phyloP scores from a whole-genome alignment of 1,140 invertebrate species.

The Atopsyche davidsoni region DNA sequence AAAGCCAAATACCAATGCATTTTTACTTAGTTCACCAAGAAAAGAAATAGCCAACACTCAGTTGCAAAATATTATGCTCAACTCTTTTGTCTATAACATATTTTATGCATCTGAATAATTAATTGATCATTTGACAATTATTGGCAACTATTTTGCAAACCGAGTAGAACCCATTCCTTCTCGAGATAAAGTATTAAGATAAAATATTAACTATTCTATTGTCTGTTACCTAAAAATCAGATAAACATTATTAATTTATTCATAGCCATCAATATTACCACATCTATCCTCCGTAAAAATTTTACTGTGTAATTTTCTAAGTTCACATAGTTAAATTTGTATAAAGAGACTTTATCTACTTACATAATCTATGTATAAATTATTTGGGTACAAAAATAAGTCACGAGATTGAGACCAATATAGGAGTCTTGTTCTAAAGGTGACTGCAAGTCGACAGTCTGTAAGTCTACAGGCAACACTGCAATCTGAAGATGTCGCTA shows the following conservation, averaged over 20 bases:
- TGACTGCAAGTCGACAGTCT: slow-evolving; percentile 28
- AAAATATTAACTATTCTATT: slow-evolving; percentile 30
- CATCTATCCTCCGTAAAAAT: slow-evolving; percentile 23
- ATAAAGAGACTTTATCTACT: slow-evolving; percentile 1
- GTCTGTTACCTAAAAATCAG: slow-evolving; percentile 26
- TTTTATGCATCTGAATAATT: too few species aligned
- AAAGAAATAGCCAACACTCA: too few species aligned
- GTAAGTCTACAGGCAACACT: slow-evolving; percentile 15
- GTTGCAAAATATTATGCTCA: too few species aligned
- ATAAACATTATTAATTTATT: slow-evolving; percentile 19
- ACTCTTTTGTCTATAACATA: too few species aligned
- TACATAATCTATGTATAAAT: slow-evolving; percentile 18
- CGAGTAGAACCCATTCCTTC: slow-evolving; percentile 8
- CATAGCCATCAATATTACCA: slow-evolving; percentile 24
- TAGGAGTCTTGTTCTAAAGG: slow-evolving; percentile 28
- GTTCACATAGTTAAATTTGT: slow-evolving; percentile 5
- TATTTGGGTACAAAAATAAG: slow-evolving; percentile 29
- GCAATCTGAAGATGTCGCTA: too few species aligned
- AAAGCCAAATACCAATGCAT: slow-evolving; percentile 33
- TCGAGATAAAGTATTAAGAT: slow-evolving; percentile 25
- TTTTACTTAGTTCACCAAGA: slow-evolving; percentile 29
- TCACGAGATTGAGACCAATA: slow-evolving; percentile 29
- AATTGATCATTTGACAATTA: neutral
- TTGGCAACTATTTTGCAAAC: neutral
- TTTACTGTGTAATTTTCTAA: slow-evolving; percentile 9